Evolutionary conservation across 53 echinoderm and acorn worm genomes (phyloP), one percentile per base, ranked within the genome.

Genomic region (Stichopus horrens): DNA sequence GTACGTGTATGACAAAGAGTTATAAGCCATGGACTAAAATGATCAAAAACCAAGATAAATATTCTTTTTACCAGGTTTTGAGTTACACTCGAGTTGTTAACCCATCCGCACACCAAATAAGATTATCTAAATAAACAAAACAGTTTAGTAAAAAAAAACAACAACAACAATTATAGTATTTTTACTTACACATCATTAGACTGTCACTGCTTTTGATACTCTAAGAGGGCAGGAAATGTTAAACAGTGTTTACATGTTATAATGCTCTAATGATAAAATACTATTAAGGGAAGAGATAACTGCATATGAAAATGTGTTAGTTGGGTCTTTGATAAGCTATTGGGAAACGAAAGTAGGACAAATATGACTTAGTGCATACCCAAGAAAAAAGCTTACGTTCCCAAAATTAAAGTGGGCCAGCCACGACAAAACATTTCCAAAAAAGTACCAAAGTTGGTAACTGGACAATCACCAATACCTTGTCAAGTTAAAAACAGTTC

Each of bases 151-250:
- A 71, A 71, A 71, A 13, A 13, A 71, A 71, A 71, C 16, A 18
- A n/a, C 71, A 71, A 18, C n/a, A n/a, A n/a, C 71, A 71, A 18
- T 71, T 21, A 13, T 0, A 13, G 37, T 37, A 37, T 37, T 68
- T 71, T 71, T 71, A 71, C 71, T 71, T 71, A 71, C 71, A 71
- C 71, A 71, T 71, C 71, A 20, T 71, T 71, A 71, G 71, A 71
- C 71, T 18, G 71, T 6, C 71, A 71, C 71, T 18, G 18, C 71
- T 71, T 71, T 71, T 16, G 71, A 71, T 18, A 71, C 71, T 71
- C 18, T 16, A 71, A 71, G 14, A 71, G n/a, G 63, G 63, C 16
- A 63, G 71, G 71, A 71, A 71, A 71, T 20, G 19, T 71, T 71
- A 13, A 63, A 10, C 18, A 71, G 7, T n/a, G 19, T 71, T 13